Evolutionary conservation across 2,888 invertebrate genomes (phyloP).

Genomic region (Acleris emargana): DNA sequence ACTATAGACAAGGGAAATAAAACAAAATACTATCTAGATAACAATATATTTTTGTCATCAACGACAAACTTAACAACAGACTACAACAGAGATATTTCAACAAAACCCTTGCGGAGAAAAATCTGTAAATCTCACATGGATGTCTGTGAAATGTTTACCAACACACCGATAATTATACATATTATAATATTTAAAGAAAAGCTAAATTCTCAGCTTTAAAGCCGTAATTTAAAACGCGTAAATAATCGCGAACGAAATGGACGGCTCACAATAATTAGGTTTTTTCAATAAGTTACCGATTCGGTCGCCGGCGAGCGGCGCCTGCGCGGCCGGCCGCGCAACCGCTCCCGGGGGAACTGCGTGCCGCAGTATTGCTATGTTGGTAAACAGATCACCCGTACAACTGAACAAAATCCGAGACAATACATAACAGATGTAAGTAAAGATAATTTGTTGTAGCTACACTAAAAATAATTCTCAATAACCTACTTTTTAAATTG

Average conservation of each 20-base stretch:
- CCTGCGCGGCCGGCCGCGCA: slow-evolving; percentile 11
- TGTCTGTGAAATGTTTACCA: slow-evolving; percentile 59
- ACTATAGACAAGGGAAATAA: slow-evolving; percentile 46
- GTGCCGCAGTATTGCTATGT: too few species aligned
- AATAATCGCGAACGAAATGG: slow-evolving; percentile 69
- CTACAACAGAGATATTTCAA: slow-evolving; percentile 81
- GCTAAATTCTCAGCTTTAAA: slow-evolving; percentile 37
- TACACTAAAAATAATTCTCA: slow-evolving; percentile 62
- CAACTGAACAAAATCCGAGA: slow-evolving; percentile 39
- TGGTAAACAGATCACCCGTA: slow-evolving; percentile 55
- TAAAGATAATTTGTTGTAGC: slow-evolving; percentile 48
- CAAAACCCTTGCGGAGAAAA: slow-evolving; percentile 64
- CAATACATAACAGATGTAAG: background rate
- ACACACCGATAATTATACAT: slow-evolving; percentile 57
- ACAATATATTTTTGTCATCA: slow-evolving; percentile 84
- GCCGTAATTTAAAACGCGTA: slow-evolving; percentile 38
- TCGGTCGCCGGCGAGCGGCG: slow-evolving; percentile 39
- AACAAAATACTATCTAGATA: slow-evolving; percentile 74
- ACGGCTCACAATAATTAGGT: slow-evolving; percentile 65
- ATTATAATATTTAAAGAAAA: slow-evolving; percentile 49
- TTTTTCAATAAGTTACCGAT: slow-evolving; percentile 27
- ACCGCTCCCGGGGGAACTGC: slow-evolving; percentile 34
- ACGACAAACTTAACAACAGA: slow-evolving; percentile 84
- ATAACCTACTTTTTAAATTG: slow-evolving; percentile 66
- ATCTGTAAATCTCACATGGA: slow-evolving; percentile 48